A percentile compares a stretch with the other conserved stretches of the same genome.
These are phyloP conservation scores for Hydroisotoma schaefferi DNA, from an alignment of 2,888 invertebrate species.

Conservation along the genomic window DNA sequence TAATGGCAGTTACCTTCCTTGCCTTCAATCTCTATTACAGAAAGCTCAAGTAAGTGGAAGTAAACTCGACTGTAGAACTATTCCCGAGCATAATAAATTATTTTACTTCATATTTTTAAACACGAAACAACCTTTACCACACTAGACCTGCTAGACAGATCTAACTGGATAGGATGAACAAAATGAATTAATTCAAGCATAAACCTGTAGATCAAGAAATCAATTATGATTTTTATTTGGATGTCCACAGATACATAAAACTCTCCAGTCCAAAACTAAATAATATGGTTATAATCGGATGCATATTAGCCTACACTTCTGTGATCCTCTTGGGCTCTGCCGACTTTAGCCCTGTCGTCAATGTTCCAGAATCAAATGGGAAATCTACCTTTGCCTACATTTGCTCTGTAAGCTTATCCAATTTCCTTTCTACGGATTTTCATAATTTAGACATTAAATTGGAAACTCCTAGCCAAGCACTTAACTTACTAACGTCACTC, in stretches of 20 bases:
- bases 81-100: no score
- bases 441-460: no score
- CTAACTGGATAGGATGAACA: no score
- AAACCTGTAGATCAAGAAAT: background rate
- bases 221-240: background rate
- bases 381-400: conserved; percentile 72
- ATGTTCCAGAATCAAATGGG: conserved; percentile 58
- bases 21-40: conserved; percentile 79
- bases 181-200: no score
- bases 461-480: no score
- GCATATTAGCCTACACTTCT: conserved; percentile 82
- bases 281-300: conserved; percentile 86
- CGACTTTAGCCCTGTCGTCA: conserved; percentile 80
- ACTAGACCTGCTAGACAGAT: no score
- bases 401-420: conserved; percentile 77
- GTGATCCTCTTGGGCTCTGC: conserved; percentile 79
- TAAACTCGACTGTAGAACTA: no score
- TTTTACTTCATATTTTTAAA: no score
- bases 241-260: conserved; percentile 71
- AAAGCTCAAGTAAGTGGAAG: conserved; percentile 72
- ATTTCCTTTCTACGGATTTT: no score
- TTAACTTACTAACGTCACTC: no score
- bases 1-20: conserved; percentile 69
- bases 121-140: no score
- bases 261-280: conserved; percentile 86